Conservation (phyloP, 2,888 invertebrate species). For the Eupithecia inturbata region DNA sequence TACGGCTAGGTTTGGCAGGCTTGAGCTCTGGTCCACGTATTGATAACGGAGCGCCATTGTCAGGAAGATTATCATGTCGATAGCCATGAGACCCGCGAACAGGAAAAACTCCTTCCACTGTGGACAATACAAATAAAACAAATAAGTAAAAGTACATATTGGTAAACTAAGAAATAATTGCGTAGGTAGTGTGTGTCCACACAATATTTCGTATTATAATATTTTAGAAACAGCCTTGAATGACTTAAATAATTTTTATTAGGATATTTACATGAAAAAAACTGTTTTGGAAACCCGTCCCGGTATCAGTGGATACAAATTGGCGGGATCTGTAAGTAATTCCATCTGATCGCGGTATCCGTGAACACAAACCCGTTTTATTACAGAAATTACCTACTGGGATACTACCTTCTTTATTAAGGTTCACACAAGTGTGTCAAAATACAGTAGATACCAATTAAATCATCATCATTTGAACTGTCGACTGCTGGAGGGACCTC, state of each 20-base stretch:
- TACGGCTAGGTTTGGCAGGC: constrained; percentile 61
- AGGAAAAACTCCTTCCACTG: constrained; percentile 94
- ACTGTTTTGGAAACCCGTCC: no score
- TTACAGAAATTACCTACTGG: neutral
- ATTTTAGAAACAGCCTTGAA: neutral
- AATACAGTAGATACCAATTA: neutral
- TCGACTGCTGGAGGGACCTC: neutral
- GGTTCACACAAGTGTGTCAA: neutral
- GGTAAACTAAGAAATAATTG: neutral
- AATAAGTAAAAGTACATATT: no score
- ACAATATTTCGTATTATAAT: neutral
- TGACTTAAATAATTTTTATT: neutral
- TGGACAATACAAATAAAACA: constrained; percentile 54
- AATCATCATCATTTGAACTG: neutral
- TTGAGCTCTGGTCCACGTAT: constrained; percentile 82
- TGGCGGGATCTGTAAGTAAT: no score
- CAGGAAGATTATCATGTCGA: constrained; percentile 92
- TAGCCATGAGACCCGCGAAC: constrained; percentile 93
- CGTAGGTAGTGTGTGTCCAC: no score
- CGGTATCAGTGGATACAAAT: no score
- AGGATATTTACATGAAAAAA: neutral
- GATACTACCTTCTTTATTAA: no score
- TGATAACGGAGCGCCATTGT: constrained; percentile 91
- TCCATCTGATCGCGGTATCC: no score
- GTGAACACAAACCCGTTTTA: no score